Evolutionary conservation across 2,797 vertebrate genomes (phyloP), one percentile per base, ranked within the genome.

Genomic region (Sciaenops ocellatus): DNA sequence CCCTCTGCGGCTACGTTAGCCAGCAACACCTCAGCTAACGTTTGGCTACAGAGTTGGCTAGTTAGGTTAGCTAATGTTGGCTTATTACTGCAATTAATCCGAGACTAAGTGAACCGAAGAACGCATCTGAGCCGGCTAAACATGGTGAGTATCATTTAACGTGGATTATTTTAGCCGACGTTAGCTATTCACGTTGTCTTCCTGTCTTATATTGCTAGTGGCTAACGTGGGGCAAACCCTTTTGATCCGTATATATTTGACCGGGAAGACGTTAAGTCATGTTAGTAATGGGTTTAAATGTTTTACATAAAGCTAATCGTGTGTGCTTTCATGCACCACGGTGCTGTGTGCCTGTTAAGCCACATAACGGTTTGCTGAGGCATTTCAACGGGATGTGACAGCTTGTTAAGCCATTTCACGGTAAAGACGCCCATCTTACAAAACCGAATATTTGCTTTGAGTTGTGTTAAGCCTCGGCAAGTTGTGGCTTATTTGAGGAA

Each of bases 401-500:
- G 70, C 64, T 89, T 47, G 48, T 67, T 57, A 60, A 84, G 88
- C 87, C 86, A 83, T 90, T 89, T 90, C 80, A 85, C 80, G 71
- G 15, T 42, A 61, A 63, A 86, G 89, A 90, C 93, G 87, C 92
- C 93, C 93, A 89, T 94, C 88, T 92, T 93, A 80, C 92, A 89
- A 87, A 82, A 80, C 51, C 61, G 73, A 92, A 84, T 90, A 87
- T 91, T 93, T 89, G 76, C 74, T 64, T 65, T 46, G 65, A 78
- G 84, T 85, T 63, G 79, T 78, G 78, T 56, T 69, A 20, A 84
- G 91, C 48, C 82, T 85, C 85, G 82, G 93, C 95, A 90, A 94
- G 95, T 96, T 89, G 87, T 92, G 94, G 93, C 95, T 94, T 85
- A 96, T 96, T 94, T 90, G 47, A 93, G 94, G 95, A 95, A 95